These are phyloP conservation scores for Hemiscyllium ocellatum DNA, from an alignment of 2,113 vertebrate species.

Conservation along the genomic window DNA sequence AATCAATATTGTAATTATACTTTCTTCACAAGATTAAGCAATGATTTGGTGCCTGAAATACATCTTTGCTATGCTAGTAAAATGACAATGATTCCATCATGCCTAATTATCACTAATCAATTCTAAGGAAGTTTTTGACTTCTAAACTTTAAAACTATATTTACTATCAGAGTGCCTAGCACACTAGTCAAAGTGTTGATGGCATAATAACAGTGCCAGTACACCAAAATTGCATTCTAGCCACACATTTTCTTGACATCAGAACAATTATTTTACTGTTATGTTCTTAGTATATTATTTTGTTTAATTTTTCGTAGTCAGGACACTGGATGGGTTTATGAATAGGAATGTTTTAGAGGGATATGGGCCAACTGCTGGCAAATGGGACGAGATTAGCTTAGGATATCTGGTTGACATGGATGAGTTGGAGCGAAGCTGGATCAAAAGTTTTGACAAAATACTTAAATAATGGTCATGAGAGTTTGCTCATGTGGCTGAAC, in stretches of 20 bases:
- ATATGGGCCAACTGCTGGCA: too few species aligned
- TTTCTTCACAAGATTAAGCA: constrained; percentile 36
- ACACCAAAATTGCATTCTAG: not conserved
- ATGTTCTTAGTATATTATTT: not conserved
- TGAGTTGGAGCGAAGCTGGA: too few species aligned
- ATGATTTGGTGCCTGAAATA: constrained; percentile 14
- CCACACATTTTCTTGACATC: not conserved
- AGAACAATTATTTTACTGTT: not conserved
- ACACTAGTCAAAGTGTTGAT: not conserved
- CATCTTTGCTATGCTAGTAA: constrained; percentile 13
- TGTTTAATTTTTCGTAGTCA: not conserved
- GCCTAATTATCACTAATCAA: not conserved
- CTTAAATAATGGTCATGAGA: too few species aligned
- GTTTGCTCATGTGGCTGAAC: too few species aligned
- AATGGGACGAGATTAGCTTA: too few species aligned
- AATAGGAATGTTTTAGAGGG: too few species aligned
- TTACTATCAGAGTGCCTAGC: not conserved
- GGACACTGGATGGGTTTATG: too few species aligned
- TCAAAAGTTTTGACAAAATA: too few species aligned
- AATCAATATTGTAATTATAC: constrained; percentile 37
- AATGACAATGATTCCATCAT: not conserved
- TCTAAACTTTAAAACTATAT: not conserved
- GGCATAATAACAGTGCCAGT: not conserved
- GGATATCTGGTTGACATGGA: too few species aligned
- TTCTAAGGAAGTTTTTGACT: not conserved